A percentile compares a stretch with the other conserved stretches of the same genome.
Evolutionary conservation across 2,888 invertebrate genomes (phyloP).

Genomic region (Tetragonula carbonaria): DNA sequence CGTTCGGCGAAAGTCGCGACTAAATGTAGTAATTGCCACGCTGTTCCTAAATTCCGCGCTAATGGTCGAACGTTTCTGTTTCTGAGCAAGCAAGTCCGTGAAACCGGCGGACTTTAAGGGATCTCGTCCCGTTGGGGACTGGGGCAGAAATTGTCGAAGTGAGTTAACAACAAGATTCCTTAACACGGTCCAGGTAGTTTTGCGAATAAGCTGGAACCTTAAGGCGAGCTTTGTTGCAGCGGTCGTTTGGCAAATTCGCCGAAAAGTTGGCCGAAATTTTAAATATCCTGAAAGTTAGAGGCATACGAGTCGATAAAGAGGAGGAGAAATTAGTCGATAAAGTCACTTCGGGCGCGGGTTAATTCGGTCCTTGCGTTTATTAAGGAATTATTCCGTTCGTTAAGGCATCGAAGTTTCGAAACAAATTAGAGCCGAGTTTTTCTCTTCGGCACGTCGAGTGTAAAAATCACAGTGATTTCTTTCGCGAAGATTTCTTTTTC

Average conservation of each 20-base stretch:
- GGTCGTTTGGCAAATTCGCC: neutral
- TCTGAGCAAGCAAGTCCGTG: conserved; percentile 10
- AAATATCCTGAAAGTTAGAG: neutral
- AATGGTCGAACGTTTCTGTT: conserved; percentile 53
- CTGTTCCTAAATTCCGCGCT: conserved; percentile 53
- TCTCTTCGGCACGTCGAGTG: neutral
- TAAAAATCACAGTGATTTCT: too few relatives aligned
- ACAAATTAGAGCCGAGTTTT: neutral
- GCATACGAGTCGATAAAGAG: neutral
- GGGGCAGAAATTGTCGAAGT: conserved; percentile 43
- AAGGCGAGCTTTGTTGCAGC: neutral
- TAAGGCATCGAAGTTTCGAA: neutral
- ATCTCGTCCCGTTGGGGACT: conserved; percentile 36
- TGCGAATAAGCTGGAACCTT: neutral
- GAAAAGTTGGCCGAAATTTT: neutral
- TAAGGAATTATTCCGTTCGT: neutral
- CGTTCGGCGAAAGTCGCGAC: conserved; percentile 28
- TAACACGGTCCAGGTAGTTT: conserved; percentile 32
- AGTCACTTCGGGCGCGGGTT: neutral
- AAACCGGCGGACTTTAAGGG: conserved; percentile 28
- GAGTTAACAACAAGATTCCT: conserved; percentile 51
- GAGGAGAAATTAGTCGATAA: too few relatives aligned
- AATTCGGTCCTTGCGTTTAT: neutral
- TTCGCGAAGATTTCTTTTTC: too few relatives aligned
- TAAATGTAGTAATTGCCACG: conserved; percentile 16